A percentile compares a stretch with the other conserved stretches of the same genome.
Evolutionary conservation across 2,113 vertebrate genomes (phyloP).

Genomic region (Mobula hypostoma): DNA sequence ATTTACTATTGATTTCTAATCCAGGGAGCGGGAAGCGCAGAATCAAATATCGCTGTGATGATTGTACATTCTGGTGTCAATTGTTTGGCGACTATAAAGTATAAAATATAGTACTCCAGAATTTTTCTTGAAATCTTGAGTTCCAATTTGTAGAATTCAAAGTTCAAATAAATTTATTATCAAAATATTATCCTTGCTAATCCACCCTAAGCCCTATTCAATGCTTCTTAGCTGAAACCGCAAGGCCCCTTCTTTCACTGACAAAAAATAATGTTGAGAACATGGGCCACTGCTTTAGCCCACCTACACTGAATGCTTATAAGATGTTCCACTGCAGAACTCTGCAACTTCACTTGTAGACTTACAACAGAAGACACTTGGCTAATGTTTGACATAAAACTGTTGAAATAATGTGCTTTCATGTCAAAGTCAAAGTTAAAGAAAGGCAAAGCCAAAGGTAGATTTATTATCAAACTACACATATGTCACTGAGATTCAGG

Average conservation of each 20-base stretch:
- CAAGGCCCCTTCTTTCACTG: background rate
- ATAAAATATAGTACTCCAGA: background rate
- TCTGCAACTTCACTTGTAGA: background rate
- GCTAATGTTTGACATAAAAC: too few species aligned
- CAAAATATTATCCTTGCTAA: background rate
- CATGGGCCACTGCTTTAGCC: background rate
- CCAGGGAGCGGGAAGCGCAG: too few species aligned
- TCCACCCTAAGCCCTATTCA: background rate
- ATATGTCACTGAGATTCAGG: too few species aligned
- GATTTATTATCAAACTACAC: too few species aligned
- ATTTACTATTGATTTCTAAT: too few species aligned
- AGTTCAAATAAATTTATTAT: too few species aligned
- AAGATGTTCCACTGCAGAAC: background rate
- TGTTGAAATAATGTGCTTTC: background rate
- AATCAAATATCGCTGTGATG: too few species aligned
- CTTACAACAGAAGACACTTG: background rate
- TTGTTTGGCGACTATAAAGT: too few species aligned
- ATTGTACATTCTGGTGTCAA: too few species aligned
- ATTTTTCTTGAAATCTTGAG: background rate
- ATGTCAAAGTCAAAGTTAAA: background rate
- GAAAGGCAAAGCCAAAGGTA: too few species aligned
- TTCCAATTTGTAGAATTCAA: background rate
- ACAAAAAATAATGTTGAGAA: background rate
- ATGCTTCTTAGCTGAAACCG: background rate
- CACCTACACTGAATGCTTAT: background rate